These are phyloP conservation scores for Hypomecis punctinalis DNA, from an alignment of 2,888 invertebrate genomes.

Conservation along the genomic window DNA sequence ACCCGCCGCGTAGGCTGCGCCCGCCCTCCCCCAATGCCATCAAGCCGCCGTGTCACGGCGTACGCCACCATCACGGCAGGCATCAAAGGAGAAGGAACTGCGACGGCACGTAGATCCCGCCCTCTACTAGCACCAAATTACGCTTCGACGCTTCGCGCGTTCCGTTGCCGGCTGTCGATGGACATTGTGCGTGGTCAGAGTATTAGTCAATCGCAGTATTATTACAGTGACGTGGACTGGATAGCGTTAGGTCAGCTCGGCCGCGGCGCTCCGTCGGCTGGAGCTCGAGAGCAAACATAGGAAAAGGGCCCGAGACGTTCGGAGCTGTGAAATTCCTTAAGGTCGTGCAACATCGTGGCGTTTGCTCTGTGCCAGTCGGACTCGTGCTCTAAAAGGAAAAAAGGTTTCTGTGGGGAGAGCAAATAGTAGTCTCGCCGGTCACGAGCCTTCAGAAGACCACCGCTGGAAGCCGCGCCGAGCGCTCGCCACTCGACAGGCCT, in stretches of 20 bases:
- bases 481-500: slow-evolving; percentile 38
- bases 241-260: slow-evolving; percentile 78
- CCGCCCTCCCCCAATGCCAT: slow-evolving; percentile 71
- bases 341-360: slow-evolving; percentile 81
- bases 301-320: slow-evolving; percentile 71
- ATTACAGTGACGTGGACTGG: slow-evolving; percentile 84
- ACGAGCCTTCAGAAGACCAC: slow-evolving; percentile 80
- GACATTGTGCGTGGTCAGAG: slow-evolving; percentile 83
- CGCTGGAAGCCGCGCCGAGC: slow-evolving; percentile 60
- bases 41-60: slow-evolving; percentile 72
- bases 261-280: slow-evolving; percentile 79
- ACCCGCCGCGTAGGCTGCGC: slow-evolving; percentile 74
- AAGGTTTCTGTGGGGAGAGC: slow-evolving; percentile 78
- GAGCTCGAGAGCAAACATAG: slow-evolving; percentile 81
- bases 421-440: slow-evolving; percentile 79
- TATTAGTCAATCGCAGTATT: slow-evolving; percentile 86
- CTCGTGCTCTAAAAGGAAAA: slow-evolving; percentile 83
- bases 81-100: slow-evolving; percentile 78
- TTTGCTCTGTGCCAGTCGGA: slow-evolving; percentile 79
- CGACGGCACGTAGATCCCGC: slow-evolving; percentile 75
- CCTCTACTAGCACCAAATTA: slow-evolving; percentile 73
- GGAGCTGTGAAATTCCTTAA: slow-evolving; percentile 84
- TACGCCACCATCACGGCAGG: slow-evolving; percentile 79
- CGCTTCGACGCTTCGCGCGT: slow-evolving; percentile 83
- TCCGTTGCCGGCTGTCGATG: slow-evolving; percentile 82